These are phyloP conservation scores for Chlamydotis undulata DNA, from an alignment of 2,113 vertebrate species.

Conservation along the genomic window DNA sequence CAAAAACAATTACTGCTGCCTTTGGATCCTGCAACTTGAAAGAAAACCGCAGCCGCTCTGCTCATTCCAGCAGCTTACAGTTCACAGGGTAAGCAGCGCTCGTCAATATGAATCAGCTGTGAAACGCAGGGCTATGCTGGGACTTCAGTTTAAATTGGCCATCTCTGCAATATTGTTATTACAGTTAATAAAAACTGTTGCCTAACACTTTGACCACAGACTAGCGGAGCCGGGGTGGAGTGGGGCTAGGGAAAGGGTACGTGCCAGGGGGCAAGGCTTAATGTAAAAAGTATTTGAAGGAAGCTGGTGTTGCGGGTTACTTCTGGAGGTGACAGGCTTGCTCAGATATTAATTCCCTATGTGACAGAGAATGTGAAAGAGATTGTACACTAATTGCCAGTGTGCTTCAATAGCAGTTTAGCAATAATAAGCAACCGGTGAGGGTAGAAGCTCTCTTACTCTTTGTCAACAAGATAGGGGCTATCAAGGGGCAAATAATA, in stretches of 20 bases:
- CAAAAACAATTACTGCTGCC: constrained; percentile 60
- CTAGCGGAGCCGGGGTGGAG: not conserved
- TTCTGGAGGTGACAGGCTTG: not conserved
- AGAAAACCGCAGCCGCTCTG: constrained; percentile 39
- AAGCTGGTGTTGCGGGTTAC: not conserved
- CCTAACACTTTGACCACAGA: constrained; percentile 45
- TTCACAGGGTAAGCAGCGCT: constrained; percentile 38
- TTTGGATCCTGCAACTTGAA: constrained; percentile 65
- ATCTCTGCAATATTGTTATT: constrained; percentile 30
- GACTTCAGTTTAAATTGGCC: constrained; percentile 44
- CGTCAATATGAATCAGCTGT: constrained; percentile 57
- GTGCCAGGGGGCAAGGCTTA: not conserved
- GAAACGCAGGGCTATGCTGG: not conserved
- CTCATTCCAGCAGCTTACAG: constrained; percentile 48
- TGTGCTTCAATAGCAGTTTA: not conserved
- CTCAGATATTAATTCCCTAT: not conserved
- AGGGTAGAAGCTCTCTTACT: not conserved
- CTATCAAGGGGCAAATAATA: not conserved
- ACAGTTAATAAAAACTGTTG: constrained; percentile 55
- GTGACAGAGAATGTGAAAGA: not conserved
- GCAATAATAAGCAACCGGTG: not conserved
- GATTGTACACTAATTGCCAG: not conserved
- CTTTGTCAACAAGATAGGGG: not conserved
- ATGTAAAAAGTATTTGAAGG: not conserved
- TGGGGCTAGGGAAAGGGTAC: not conserved